Evolutionary conservation across 1,140 invertebrate species (phyloP), one percentile per base, ranked within the genome.

Genomic region (Chionoecetes opilio): DNA sequence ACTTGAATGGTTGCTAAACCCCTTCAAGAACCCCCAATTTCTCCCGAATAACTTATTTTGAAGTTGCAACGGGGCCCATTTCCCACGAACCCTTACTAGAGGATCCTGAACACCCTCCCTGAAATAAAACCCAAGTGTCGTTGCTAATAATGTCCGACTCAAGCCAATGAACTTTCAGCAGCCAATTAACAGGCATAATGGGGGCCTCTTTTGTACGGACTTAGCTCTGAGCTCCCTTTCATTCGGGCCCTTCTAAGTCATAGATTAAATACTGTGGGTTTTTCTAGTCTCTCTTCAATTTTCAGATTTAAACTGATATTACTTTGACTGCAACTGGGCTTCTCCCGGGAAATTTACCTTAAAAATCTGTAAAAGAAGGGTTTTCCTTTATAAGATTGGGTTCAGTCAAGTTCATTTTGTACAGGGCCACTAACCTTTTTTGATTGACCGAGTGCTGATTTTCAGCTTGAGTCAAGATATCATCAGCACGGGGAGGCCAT

Each of bases 141-240:
- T 31, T 75, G 41, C 91, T 92, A 86, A 82, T 92, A 87, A 95
- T 92, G 85, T 95, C 82, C 38, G 94, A 92, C 94, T 95, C 94
- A 95, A 95, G 94, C 94, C 37, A 84, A 31, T 87, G 92, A 93
- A 86, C 84, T 46, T 3, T 75, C 35, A 88, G 3, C 31, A 38
- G 34, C 63, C 90, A 53, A 87, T 93, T 63, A 93, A 41, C 93
- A 93, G 85, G 41, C 38, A n/a, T 63, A 53, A 82, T 35, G 82
- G 90, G 82, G 82, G 46, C 91, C 31, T 84, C 38, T 29, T 37
- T 87, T 63, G 82, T 95, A 88, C 35, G 84, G 37, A 46, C 90
- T 95, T 92, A 92, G 90, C 94, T 95, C 90, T 92, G 94, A 95
- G 94, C 90, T 92, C 84, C 90, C 94, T 92, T 63, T 94, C 87